Evolutionary conservation across 2,888 invertebrate species (phyloP).

Genomic region (Cantharis flavilabris): DNA sequence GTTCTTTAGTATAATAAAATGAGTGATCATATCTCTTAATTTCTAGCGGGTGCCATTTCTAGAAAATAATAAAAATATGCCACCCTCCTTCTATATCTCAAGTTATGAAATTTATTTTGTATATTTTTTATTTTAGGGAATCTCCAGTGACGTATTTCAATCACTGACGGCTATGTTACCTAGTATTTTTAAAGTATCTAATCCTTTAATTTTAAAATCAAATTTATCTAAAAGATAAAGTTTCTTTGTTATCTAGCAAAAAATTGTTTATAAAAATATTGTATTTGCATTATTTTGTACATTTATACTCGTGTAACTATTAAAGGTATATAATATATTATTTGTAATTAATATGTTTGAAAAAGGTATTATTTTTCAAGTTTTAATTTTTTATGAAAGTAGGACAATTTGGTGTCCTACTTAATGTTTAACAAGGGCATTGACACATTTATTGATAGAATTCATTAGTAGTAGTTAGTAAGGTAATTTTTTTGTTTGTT

Average conservation of each 20-base stretch:
- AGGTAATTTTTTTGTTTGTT: too few species aligned
- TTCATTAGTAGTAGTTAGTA: too few species aligned
- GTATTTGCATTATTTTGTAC: not conserved
- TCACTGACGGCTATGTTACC: slow-evolving; percentile 87
- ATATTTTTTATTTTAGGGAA: slow-evolving; percentile 59
- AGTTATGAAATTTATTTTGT: too few species aligned
- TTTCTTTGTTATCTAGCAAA: not conserved
- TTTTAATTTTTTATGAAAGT: too few species aligned
- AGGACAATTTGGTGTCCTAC: too few species aligned
- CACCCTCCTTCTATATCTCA: too few species aligned
- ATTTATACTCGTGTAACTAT: not conserved
- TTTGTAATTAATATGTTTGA: not conserved
- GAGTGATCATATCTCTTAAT: too few species aligned
- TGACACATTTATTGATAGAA: too few species aligned
- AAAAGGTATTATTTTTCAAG: not conserved
- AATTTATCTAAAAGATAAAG: not conserved
- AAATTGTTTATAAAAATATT: not conserved
- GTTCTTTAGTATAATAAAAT: too few species aligned
- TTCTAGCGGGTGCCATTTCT: too few species aligned
- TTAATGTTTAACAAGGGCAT: too few species aligned
- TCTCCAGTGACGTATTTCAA: slow-evolving; percentile 81
- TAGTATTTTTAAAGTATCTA: slow-evolving; percentile 91
- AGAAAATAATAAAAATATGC: too few species aligned
- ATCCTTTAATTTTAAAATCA: slow-evolving; percentile 78
- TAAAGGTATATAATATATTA: not conserved